Evolutionary conservation across 1,140 invertebrate species (phyloP).

Genomic region (Diabrotica undecimpunctata): DNA sequence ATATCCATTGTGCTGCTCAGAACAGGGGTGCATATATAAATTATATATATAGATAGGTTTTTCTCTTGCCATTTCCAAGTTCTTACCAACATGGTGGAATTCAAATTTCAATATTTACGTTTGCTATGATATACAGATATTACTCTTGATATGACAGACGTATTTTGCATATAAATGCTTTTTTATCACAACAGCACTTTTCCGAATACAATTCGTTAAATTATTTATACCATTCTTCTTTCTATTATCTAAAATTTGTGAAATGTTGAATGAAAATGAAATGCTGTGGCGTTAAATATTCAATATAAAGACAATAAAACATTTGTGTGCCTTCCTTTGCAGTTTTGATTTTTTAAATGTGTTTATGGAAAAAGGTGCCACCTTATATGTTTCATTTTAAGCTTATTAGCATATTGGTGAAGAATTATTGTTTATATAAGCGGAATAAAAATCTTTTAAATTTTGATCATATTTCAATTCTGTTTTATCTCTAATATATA

Average conservation of each 20-base stretch:
- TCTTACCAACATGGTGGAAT: not conserved
- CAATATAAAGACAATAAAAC: too few species aligned
- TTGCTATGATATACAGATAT: slow-evolving; percentile 2
- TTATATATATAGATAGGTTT: slow-evolving; percentile 1
- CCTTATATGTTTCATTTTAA: too few species aligned
- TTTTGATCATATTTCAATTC: too few species aligned
- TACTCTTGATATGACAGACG: slow-evolving; percentile 1
- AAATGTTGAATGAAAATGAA: not conserved
- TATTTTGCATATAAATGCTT: not conserved
- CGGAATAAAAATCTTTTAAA: too few species aligned
- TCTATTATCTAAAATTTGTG: not conserved
- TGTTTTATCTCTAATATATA: too few species aligned
- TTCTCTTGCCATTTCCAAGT: not conserved
- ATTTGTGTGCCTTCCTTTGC: too few species aligned
- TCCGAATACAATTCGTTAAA: not conserved
- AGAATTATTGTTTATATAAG: too few species aligned
- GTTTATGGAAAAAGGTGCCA: too few species aligned
- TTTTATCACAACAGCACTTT: not conserved
- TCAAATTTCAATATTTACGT: slow-evolving; percentile 1
- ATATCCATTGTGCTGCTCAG: not conserved
- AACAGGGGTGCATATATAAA: not conserved
- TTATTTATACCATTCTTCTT: not conserved
- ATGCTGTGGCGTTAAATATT: too few species aligned
- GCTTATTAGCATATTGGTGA: too few species aligned
- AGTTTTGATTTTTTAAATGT: too few species aligned